Percentiles rank a stretch among this genome's conserved stretches.
These are phyloP conservation scores for Thymelicus acteon DNA, from an alignment of 2,888 invertebrate species.

Conservation along the genomic window DNA sequence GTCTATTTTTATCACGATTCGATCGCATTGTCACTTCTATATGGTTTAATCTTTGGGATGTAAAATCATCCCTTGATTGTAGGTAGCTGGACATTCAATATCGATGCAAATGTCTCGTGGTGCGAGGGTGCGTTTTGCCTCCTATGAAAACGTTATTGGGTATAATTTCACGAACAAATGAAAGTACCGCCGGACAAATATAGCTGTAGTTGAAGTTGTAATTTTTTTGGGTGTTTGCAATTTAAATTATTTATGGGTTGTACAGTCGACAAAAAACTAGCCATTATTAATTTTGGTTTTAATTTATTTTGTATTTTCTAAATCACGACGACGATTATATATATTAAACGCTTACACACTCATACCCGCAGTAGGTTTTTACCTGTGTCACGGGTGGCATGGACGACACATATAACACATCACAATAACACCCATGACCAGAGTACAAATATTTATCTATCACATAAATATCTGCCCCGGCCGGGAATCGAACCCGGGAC, in stretches of 20 bases:
- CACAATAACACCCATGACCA: no score
- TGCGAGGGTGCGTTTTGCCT: slow-evolving; percentile 46
- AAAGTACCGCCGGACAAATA: slow-evolving; percentile 29
- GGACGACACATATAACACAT: no score
- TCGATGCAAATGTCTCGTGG: slow-evolving; percentile 77
- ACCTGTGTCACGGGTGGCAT: no score
- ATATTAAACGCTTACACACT: no score
- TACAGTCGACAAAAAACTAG: neutral
- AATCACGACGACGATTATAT: no score
- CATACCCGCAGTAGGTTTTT: no score
- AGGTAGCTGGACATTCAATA: slow-evolving; percentile 78
- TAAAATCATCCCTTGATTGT: slow-evolving; percentile 78
- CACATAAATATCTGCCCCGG: no score
- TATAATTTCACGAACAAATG: slow-evolving; percentile 36
- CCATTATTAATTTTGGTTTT: neutral
- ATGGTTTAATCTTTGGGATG: slow-evolving; percentile 57
- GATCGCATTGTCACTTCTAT: slow-evolving; percentile 9
- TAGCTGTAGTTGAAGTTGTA: slow-evolving; percentile 8
- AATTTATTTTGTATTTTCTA: no score
- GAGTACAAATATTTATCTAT: no score
- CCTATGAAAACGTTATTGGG: slow-evolving; percentile 36
- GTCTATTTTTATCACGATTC: no score
- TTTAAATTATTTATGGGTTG: slow-evolving; percentile 17
- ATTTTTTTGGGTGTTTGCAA: slow-evolving; percentile 26
- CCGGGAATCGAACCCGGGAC: no score